Percentiles rank a stretch among this genome's conserved stretches.
phyloP scores from a whole-genome alignment of 2,113 vertebrate genomes.

The Brienomyrus longianalis region DNA sequence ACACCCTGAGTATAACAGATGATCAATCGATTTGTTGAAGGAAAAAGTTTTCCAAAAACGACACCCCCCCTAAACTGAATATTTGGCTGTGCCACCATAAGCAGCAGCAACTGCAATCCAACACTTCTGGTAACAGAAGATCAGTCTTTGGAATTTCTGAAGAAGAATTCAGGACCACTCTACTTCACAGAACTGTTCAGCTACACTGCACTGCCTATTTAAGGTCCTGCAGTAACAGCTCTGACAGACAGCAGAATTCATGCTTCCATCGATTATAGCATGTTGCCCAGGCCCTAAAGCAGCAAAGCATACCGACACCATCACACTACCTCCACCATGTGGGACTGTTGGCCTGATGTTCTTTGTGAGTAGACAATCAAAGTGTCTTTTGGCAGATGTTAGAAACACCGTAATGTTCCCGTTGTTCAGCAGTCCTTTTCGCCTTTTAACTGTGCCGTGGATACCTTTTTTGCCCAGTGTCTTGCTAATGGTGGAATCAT shows the following conservation, averaged over 20 bases:
- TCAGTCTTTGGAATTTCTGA: not conserved
- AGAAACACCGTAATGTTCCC: no score
- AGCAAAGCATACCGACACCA: not conserved
- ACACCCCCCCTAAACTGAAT: not conserved
- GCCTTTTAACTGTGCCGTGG: no score
- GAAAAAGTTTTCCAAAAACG: not conserved
- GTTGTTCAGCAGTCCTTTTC: no score
- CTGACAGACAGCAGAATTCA: not conserved
- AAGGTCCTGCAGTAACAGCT: not conserved
- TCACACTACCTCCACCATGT: not conserved
- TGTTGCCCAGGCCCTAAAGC: not conserved
- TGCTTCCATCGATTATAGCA: not conserved
- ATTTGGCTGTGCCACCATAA: not conserved
- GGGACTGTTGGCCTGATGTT: not conserved
- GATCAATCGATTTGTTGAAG: not conserved
- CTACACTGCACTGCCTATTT: not conserved
- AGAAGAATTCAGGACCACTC: not conserved
- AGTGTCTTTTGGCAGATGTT: no score
- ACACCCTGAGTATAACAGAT: not conserved
- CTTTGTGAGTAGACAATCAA: not conserved
- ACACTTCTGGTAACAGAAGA: not conserved
- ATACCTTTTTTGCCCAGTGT: no score
- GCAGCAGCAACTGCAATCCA: not conserved
- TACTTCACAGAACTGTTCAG: not conserved
- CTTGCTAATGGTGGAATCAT: no score